phyloP scores from a whole-genome alignment of 2,888 invertebrate species.

The Oscheius myriophilus region DNA sequence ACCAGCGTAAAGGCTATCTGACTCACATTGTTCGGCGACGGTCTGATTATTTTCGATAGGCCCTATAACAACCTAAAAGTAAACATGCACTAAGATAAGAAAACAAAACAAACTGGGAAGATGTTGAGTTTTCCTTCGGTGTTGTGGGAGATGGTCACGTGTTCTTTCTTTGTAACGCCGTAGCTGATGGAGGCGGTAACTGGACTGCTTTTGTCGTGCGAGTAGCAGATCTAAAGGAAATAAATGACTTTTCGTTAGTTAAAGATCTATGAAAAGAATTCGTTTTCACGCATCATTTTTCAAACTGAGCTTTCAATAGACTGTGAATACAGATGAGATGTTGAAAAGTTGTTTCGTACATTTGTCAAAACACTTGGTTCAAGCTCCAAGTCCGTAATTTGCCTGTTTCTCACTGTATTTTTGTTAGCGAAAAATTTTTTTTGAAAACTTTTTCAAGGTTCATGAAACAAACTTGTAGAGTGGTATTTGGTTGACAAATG shows the following conservation, averaged over 20 bases:
- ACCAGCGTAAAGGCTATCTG: too few relatives aligned
- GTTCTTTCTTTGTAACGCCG: slow-evolving; percentile 58
- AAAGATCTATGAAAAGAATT: too few relatives aligned
- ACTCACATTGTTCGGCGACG: slow-evolving; percentile 19
- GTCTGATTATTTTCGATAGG: slow-evolving; percentile 1
- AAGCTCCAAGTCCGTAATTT: slow-evolving; percentile 28
- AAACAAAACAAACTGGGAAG: neutral
- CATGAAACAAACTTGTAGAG: too few relatives aligned
- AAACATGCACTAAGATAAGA: neutral
- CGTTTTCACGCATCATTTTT: too few relatives aligned
- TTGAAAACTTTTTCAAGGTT: slow-evolving; percentile 74
- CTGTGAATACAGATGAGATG: too few relatives aligned
- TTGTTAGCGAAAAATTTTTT: slow-evolving; percentile 70
- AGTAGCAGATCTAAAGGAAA: slow-evolving; percentile 23
- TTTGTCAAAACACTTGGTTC: slow-evolving; percentile 57
- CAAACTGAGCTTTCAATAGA: too few relatives aligned
- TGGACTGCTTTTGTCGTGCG: slow-evolving; percentile 30
- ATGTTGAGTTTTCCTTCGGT: neutral
- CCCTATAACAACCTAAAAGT: neutral
- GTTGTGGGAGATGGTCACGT: neutral
- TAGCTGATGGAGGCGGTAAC: slow-evolving; percentile 40
- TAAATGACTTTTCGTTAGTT: neutral
- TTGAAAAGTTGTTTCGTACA: slow-evolving; percentile 35
- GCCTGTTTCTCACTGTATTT: slow-evolving; percentile 1
- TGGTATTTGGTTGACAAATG: too few relatives aligned